These are phyloP conservation scores for Sebastes variabilis DNA, from an alignment of 2,797 vertebrate genomes.

Conservation along the genomic window DNA sequence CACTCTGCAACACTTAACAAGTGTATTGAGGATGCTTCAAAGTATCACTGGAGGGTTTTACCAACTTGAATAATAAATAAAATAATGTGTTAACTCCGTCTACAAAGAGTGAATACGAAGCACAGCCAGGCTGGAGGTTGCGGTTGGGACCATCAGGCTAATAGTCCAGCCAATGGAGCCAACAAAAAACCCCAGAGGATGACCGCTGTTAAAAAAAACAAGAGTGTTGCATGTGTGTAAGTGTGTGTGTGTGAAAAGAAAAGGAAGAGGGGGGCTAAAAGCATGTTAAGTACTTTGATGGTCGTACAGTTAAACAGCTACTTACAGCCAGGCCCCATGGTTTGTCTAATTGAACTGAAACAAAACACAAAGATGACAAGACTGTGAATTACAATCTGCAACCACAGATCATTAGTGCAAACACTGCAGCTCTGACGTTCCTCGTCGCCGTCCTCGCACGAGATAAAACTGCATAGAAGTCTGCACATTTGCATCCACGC, in stretches of 20 bases:
- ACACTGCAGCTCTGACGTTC: conserved; percentile 25
- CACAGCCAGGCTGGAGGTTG: conserved; percentile 36
- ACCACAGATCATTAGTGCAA: conserved; percentile 55
- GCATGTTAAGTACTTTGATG: conserved; percentile 67
- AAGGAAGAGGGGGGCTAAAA: conserved; percentile 45
- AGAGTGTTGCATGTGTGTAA: conserved; percentile 9
- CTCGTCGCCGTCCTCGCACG: background rate
- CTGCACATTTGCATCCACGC: conserved; percentile 24
- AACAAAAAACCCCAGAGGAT: conserved; percentile 45
- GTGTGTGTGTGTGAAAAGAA: conserved; percentile 1
- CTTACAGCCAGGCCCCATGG: conserved; percentile 43
- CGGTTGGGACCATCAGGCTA: conserved; percentile 39
- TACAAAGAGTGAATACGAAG: conserved; percentile 25
- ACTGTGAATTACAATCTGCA: conserved; percentile 36
- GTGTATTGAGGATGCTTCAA: conserved; percentile 32
- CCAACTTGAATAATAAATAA: conserved; percentile 34
- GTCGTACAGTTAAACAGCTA: conserved; percentile 68
- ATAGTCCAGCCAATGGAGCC: conserved; percentile 46
- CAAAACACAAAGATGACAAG: conserved; percentile 51
- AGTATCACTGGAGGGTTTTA: conserved; percentile 45
- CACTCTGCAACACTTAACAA: conserved; percentile 42
- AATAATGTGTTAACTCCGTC: conserved; percentile 23
- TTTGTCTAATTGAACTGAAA: conserved; percentile 64
- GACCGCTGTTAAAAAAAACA: conserved; percentile 10
- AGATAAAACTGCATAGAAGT: background rate